Base-by-base conservation (phyloP, 1,140 invertebrate genomes). In the Dolichoris vasculosae region DNA sequence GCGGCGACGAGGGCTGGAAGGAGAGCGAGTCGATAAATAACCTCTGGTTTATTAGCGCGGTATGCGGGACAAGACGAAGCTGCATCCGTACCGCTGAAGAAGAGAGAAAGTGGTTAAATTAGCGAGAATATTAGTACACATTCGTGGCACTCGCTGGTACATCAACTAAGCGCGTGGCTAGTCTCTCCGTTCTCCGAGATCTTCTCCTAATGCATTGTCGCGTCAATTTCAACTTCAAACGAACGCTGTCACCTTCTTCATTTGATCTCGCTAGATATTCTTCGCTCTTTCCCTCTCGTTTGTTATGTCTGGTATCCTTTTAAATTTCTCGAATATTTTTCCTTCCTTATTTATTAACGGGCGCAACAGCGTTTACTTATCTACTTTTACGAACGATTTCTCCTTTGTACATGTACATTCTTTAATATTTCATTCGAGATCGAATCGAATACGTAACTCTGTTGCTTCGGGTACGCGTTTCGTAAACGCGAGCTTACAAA, bases 31-130 rank as follows among this genome's bases (percentile, higher is more conserved):
- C 86, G 87, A 93, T 93, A 93, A 93, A 93, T 93, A 93, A 93
- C 92, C 89, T 91, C 92, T 93, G 90, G 89, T 93, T 93, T 93
- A 93, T 93, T 93, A 93, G 90, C 89, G 87, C 88, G 88, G 88
- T 89, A 89, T 89, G 88, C 86, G 84, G 87, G 84, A 86, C 80
- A 75, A 80, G n/a, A 17, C 64, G 43, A n/a, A 63, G 69, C 55
- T 69, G 77, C 51, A 17, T 7, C n/a, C 63, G 38, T 32, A 8
- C 51, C 23, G 43, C 43, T 77, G 85, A 76, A 83, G 84, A 87
- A 87, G 88, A 88, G 87, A 88, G 87, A 86, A 87, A 90, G 87
- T 86, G 90, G 91, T 90, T 90, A 91, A 93, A 93, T 93, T 93
- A 93, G 91, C 90, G 87, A 88, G 91, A 92, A 91, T 93, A 93